These are phyloP conservation scores for Amphiprion percula DNA, from an alignment of 2,113 vertebrate genomes.

Conservation along the genomic window DNA sequence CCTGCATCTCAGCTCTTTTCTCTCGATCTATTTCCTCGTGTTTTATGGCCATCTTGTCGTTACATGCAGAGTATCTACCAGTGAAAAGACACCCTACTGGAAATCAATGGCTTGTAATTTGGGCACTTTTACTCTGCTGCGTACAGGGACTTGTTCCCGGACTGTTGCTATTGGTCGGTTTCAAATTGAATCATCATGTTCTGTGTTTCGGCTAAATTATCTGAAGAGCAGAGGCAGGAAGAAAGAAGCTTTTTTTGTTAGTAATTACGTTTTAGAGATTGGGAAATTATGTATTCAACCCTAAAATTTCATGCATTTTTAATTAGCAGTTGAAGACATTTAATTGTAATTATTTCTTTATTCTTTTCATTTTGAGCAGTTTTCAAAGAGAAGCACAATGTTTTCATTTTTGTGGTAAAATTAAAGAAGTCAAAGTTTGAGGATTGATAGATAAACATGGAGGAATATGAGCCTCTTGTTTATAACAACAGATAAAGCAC, in stretches of 20 bases:
- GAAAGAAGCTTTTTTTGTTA: conserved; percentile 41
- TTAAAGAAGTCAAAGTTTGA: conserved; percentile 1
- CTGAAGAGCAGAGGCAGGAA: conserved; percentile 44
- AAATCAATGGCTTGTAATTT: conserved; percentile 83
- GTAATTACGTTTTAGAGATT: conserved; percentile 38
- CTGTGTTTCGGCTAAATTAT: conserved; percentile 64
- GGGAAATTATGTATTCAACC: conserved; percentile 29
- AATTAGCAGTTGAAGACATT: conserved; percentile 31
- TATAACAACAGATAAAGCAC: conserved; percentile 36
- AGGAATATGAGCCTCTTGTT: conserved; percentile 23
- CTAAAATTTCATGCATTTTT: conserved; percentile 37
- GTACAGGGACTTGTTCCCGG: conserved; percentile 55
- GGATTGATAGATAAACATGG: background rate
- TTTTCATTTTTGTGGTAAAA: background rate
- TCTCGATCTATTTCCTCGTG: conserved; percentile 78
- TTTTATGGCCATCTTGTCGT: conserved; percentile 75
- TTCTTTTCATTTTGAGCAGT: background rate
- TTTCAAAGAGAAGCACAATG: background rate
- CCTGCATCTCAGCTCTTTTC: conserved; percentile 72
- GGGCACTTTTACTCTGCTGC: conserved; percentile 61
- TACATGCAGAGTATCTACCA: conserved; percentile 74
- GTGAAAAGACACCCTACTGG: conserved; percentile 74
- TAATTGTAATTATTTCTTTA: conserved; percentile 35
- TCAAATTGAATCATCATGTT: conserved; percentile 70
- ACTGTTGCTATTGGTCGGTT: conserved; percentile 60